Evolutionary conservation across 2,113 vertebrate genomes (phyloP).

Genomic region (Panthera leo): DNA sequence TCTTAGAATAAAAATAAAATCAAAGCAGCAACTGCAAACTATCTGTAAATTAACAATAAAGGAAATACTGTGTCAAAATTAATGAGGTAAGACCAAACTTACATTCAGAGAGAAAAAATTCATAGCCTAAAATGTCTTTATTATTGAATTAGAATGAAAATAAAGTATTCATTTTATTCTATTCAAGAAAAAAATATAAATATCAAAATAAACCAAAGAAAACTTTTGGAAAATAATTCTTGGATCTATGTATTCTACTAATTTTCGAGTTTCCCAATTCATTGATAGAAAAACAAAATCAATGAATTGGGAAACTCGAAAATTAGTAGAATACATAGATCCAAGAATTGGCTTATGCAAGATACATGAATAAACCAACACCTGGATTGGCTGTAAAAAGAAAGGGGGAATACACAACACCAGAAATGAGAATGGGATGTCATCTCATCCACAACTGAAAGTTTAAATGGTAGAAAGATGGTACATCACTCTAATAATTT

Average conservation of each 20-base stretch:
- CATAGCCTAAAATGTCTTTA: background rate
- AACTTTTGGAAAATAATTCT: background rate
- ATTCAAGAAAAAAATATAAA: background rate
- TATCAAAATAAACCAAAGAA: conserved; percentile 11
- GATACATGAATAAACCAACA: background rate
- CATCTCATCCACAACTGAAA: background rate
- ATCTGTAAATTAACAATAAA: background rate
- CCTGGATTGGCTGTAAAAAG: background rate
- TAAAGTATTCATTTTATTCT: background rate
- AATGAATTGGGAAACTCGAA: background rate
- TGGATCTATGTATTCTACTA: too few relatives aligned
- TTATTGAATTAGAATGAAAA: conserved; percentile 28
- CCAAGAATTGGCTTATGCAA: background rate
- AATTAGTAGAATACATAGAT: background rate
- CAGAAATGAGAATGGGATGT: background rate
- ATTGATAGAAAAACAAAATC: conserved; percentile 12
- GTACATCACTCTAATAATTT: background rate
- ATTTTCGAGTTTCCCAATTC: too few relatives aligned
- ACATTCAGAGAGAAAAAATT: background rate
- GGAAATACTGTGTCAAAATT: background rate
- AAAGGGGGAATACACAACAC: background rate
- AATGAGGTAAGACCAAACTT: background rate
- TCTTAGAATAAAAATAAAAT: conserved; percentile 37
- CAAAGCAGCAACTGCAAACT: background rate
- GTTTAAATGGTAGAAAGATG: background rate